Evolutionary conservation across 2,113 vertebrate genomes (phyloP), one percentile per base, ranked within the genome.

Genomic region (Bombycilla garrulus): DNA sequence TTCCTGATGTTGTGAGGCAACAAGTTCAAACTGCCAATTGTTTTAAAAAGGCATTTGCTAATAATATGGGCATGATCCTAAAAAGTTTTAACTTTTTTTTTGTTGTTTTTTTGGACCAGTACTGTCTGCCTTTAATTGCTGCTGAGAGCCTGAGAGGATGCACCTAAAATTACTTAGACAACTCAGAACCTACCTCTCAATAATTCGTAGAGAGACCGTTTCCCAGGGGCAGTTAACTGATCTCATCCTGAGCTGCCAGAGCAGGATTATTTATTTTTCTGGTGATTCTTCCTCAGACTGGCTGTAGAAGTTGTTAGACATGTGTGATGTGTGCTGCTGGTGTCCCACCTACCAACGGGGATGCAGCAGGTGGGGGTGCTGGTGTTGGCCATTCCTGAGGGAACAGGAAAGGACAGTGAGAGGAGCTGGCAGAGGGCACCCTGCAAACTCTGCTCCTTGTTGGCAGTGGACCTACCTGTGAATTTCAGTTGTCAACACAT

Each of bases 1-100:
- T 93, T 88, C 86, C 66, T 92, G 64, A 84, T 50, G 88, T 94
- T 91, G 85, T 94, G 91, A 96, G 92, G 81, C 72, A 95, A 94
- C 91, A 94, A 81, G 84, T 62, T 90, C 56, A 86, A 81, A 90
- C 61, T 19, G 15, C 45, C 54, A 40, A 48, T 92, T 90, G 80
- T 93, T 92, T 93, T 90, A 69, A 93, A 92, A 95, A 88, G 54
- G 42, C 35, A 51, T 93, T 80, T 90, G 62, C 77, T 96, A 94
- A 95, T 86, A 67, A 45, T 84, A 61, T 44, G 38, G 69, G 65
- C 38, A 86, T 80, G 94, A 71, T 86, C 40, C 72, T 92, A 62
- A 92, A 62, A 88, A 29, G 42, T 35, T 48, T 54, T 77, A 47
- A 33, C 13, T 38, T 38, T 15, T 64, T 58, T 53, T 53, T 67